Evolutionary conservation across 2,888 invertebrate genomes (phyloP).

Genomic region (Hylaea fasciaria): DNA sequence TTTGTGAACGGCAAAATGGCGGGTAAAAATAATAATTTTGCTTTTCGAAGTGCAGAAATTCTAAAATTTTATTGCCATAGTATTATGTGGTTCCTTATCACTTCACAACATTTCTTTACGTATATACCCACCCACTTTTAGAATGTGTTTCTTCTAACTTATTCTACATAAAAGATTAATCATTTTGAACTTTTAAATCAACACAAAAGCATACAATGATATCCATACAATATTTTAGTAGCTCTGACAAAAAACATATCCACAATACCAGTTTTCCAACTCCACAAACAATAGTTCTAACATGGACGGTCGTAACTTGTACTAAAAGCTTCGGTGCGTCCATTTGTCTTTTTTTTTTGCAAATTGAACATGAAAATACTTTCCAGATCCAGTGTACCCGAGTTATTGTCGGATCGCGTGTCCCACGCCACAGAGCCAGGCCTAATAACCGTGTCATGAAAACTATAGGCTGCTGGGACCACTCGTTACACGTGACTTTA

Average conservation of each 20-base stretch:
- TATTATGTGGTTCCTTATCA: no score
- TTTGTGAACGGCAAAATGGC: constrained; percentile 7
- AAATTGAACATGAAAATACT: constrained; percentile 39
- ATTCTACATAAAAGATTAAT: background rate
- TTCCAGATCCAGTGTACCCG: constrained; percentile 27
- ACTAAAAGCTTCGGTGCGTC: constrained; percentile 34
- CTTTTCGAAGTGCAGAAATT: no score
- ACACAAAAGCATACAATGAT: background rate
- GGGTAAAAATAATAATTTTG: background rate
- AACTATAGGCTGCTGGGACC: constrained; percentile 37
- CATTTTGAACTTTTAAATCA: no score
- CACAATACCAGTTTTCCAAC: constrained; percentile 20
- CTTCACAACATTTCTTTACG: no score
- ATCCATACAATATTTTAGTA: background rate
- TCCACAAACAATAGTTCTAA: constrained; percentile 34
- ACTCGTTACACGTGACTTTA: constrained; percentile 16
- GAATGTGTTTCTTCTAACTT: no score
- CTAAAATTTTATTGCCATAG: no score
- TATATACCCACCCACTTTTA: no score
- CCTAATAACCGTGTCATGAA: constrained; percentile 48
- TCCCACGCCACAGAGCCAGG: constrained; percentile 44
- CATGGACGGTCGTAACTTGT: constrained; percentile 23
- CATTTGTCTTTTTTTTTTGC: constrained; percentile 41
- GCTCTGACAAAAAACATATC: background rate
- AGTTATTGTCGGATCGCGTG: constrained; percentile 60